Conservation (phyloP, 92 coral and sea anemone species). For the Epizoanthus illoricatus region DNA sequence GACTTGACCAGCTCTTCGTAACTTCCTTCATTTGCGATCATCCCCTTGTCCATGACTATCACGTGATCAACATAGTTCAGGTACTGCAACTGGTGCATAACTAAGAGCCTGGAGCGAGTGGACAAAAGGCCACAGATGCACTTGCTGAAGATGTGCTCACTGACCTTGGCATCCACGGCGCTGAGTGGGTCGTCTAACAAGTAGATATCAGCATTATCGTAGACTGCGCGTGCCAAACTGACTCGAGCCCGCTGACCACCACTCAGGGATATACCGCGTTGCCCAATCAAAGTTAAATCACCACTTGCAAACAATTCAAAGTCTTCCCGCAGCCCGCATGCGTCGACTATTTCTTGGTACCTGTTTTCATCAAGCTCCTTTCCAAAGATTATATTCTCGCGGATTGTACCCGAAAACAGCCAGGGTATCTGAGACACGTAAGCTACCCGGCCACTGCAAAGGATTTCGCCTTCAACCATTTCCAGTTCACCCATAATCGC, state of each 20-base stretch:
- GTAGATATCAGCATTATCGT: conserved; percentile 14
- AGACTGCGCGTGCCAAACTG: conserved; percentile 17
- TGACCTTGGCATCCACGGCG: conserved; percentile 25
- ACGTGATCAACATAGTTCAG: conserved; percentile 16
- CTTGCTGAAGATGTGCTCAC: conserved; percentile 13
- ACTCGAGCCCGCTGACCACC: conserved; percentile 21
- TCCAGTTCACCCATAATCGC: conserved; percentile 16
- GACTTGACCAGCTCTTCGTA: conserved; percentile 11
- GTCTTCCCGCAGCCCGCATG: too few relatives aligned
- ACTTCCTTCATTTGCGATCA: conserved; percentile 10
- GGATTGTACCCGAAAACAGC: conserved; percentile 14
- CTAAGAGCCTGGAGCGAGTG: conserved; percentile 10
- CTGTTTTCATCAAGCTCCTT: too few relatives aligned
- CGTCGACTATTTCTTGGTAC: too few relatives aligned
- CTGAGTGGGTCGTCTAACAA: conserved; percentile 12
- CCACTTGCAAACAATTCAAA: too few relatives aligned
- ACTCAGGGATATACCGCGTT: neutral
- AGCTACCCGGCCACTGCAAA: too few relatives aligned
- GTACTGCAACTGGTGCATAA: conserved; percentile 10
- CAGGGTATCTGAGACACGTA: conserved; percentile 12
- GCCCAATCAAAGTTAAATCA: too few relatives aligned
- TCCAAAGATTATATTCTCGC: conserved; percentile 2
- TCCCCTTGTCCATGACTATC: conserved; percentile 23
- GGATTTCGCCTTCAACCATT: neutral
- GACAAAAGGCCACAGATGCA: conserved; percentile 20